Conservation (phyloP, 1,140 invertebrate species). For the Chrysopa pallens region DNA sequence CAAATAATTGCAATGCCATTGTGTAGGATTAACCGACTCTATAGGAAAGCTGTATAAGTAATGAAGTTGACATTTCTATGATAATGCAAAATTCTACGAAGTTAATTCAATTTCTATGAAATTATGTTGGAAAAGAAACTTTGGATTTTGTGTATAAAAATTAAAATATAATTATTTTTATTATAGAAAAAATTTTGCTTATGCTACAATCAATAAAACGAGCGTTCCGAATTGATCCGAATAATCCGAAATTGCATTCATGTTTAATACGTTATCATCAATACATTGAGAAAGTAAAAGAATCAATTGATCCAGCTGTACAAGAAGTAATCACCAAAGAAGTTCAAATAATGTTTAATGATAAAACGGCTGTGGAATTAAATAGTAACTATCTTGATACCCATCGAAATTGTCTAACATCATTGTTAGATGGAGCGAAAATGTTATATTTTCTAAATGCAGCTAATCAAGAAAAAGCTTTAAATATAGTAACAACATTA, state of each 20-base stretch:
- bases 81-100: background rate
- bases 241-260: constrained; percentile 65
- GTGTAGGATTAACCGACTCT: too few relatives aligned
- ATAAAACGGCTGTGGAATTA: constrained; percentile 38
- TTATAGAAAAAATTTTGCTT: constrained; percentile 55
- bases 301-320: constrained; percentile 34
- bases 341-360: constrained; percentile 40
- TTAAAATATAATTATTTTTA: too few relatives aligned
- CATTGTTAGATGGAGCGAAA: constrained; percentile 50
- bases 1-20: too few relatives aligned
- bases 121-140: background rate
- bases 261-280: constrained; percentile 62
- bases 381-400: constrained; percentile 51
- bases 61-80: too few relatives aligned
- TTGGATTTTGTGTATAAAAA: too few relatives aligned
- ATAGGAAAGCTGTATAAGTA: too few relatives aligned
- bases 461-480: constrained; percentile 34
- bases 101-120: too few relatives aligned
- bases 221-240: constrained; percentile 50
- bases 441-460: constrained; percentile 50
- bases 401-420: constrained; percentile 41
- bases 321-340: constrained; percentile 58
- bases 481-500: constrained; percentile 40
- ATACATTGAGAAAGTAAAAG: constrained; percentile 25
- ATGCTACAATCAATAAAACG: constrained; percentile 86